Evolutionary conservation across 2,888 invertebrate species (phyloP).

Genomic region (Buathra laborator): DNA sequence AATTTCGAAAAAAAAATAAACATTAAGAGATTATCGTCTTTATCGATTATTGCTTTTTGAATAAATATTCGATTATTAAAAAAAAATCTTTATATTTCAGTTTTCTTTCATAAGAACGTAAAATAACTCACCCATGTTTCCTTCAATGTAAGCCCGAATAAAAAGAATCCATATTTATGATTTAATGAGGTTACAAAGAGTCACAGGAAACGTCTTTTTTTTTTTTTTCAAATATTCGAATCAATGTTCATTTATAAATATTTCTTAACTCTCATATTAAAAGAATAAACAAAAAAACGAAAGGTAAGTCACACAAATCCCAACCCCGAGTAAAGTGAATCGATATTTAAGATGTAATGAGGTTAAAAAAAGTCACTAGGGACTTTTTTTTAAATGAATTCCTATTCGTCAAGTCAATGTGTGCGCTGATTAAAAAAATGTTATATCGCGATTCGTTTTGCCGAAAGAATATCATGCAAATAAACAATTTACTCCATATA

Average conservation of each 20-base stretch:
- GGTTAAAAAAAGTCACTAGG: background rate
- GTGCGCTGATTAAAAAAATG: too few species aligned
- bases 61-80: background rate
- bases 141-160: conserved; percentile 27
- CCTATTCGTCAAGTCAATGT: too few species aligned
- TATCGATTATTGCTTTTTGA: background rate
- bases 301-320: background rate
- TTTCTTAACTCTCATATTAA: background rate
- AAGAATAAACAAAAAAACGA: background rate
- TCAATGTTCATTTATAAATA: conserved; percentile 7
- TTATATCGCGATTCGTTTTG: too few species aligned
- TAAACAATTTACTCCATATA: too few species aligned
- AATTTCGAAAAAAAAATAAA: background rate
- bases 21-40: background rate
- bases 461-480: too few species aligned
- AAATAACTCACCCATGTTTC: conserved; percentile 22
- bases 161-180: conserved; percentile 25
- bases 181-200: conserved; percentile 18
- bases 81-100: background rate
- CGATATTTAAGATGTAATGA: background rate
- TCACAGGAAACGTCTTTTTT: conserved; percentile 17
- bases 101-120: conserved; percentile 19
- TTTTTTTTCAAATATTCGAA: conserved; percentile 11
- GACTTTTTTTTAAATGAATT: background rate
- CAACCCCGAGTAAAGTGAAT: background rate